A percentile compares a stretch with the other conserved stretches of the same genome.
Evolutionary conservation across 92 coral and sea anemone genomes (phyloP).

Genomic region (Pocillopora grandis): DNA sequence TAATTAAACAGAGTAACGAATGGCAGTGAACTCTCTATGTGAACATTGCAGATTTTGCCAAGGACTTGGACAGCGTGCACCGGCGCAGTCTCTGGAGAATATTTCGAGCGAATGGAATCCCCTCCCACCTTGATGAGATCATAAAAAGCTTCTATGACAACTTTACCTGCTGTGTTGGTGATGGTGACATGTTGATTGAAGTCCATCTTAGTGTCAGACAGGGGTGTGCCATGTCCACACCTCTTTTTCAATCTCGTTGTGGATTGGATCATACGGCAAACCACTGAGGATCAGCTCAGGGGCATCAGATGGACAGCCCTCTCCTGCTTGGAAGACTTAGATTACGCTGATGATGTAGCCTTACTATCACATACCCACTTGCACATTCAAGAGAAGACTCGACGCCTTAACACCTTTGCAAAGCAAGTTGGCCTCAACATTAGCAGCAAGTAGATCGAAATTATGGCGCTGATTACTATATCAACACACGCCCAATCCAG

Average conservation of each 20-base stretch:
- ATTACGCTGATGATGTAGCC: not conserved
- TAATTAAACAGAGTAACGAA: conserved; percentile 24
- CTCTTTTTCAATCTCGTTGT: conserved; percentile 8
- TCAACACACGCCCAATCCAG: too few species aligned
- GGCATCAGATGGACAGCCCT: not conserved
- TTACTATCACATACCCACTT: not conserved
- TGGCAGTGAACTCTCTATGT: conserved; percentile 30
- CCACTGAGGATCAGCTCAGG: not conserved
- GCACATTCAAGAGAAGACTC: conserved; percentile 17
- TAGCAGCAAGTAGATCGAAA: not conserved
- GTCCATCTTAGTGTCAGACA: conserved; percentile 2
- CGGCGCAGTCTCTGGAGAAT: conserved; percentile 18
- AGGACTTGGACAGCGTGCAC: conserved; percentile 37
- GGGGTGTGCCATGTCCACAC: conserved; percentile 10
- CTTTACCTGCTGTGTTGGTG: too few species aligned
- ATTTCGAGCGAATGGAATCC: conserved; percentile 4
- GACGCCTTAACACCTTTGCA: not conserved
- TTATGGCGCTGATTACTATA: not conserved
- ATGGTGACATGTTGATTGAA: not conserved
- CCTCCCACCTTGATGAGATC: conserved; percentile 9
- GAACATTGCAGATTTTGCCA: conserved; percentile 35
- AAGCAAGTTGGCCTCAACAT: not conserved
- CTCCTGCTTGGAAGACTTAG: not conserved
- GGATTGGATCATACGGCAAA: conserved; percentile 13
- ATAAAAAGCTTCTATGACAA: not conserved